Conservation (phyloP, 2,888 invertebrate genomes). For the Chrysolina oricalcia region DNA sequence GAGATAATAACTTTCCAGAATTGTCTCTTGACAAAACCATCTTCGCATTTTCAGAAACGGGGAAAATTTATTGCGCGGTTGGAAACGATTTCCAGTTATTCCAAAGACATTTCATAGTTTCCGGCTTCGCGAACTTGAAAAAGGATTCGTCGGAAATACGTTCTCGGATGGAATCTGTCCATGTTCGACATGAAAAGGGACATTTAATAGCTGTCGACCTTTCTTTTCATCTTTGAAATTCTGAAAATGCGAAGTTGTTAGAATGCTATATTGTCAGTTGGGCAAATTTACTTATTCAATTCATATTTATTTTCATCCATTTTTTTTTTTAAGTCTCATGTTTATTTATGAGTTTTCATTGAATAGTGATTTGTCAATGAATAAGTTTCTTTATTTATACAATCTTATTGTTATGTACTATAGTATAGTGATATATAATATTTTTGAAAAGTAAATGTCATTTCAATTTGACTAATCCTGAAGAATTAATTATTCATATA, state of each 20-base stretch:
- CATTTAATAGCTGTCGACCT: not conserved
- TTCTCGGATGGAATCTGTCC: constrained; percentile 3
- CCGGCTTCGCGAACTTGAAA: not conserved
- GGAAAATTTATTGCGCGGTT: constrained; percentile 8
- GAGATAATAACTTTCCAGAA: not conserved
- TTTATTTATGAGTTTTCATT: not conserved
- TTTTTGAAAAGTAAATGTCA: too few species aligned
- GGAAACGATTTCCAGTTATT: constrained; percentile 7
- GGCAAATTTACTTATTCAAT: too few species aligned
- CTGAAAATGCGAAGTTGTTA: not conserved
- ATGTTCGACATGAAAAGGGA: not conserved
- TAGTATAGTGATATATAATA: too few species aligned
- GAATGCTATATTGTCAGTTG: too few species aligned
- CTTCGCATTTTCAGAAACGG: not conserved
- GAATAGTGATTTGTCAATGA: too few species aligned
- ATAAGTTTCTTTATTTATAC: too few species aligned
- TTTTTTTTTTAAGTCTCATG: not conserved
- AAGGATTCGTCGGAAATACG: not conserved
- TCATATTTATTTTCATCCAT: too few species aligned
- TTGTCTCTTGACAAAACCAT: constrained; percentile 7
- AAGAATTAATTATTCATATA: too few species aligned
- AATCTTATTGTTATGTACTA: too few species aligned
- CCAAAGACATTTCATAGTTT: constrained; percentile 9
- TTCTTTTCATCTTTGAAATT: not conserved
- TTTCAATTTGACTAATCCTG: too few species aligned